Evolutionary conservation across 2,888 invertebrate species (phyloP), one percentile per base, ranked within the genome.

Genomic region (Melinopterus prodromus): DNA sequence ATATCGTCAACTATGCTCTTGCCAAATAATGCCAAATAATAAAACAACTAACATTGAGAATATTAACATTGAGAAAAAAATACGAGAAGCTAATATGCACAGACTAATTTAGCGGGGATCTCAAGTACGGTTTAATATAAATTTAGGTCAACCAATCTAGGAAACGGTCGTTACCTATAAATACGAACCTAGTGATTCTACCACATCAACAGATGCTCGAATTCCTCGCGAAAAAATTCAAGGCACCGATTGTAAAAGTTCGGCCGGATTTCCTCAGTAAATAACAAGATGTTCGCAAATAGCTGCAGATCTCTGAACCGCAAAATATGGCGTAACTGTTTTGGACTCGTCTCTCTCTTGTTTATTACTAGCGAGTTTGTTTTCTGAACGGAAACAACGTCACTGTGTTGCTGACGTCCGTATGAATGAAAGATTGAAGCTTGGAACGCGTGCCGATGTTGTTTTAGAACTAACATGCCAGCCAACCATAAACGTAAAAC

Each of bases 401-500:
- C 53, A 53, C 12, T 53, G 53, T 53, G 53, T 53, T 53, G 12
- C 53, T 53, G 53, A 53, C 53, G 53, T 53, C 53, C 53, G 53
- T 53, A 53, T 53, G 53, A 53, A 53, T 53, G 53, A 53, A 53
- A 53, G 53, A 53, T 53, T 53, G 53, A 53, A 53, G 53, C 53
- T 53, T 53, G 53, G 53, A 53, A 53, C 53, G 53, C 12, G 12
- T 53, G 2, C 5, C 12, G 53, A 53, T 53, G 53, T 53, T 53
- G 53, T 53, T 53, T 53, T 53, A 53, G 53, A 9, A 53, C 53
- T 53, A 12, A 12, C 53, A 53, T 12, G 53, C 53, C 53, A 3
- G 53, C 53, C 53, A 53, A 53, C 26, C 26, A 26, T 53, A 4
- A 9, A 53, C 53, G 7, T 53, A 12, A 26, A 1, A 3, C 26